Evolutionary conservation across 2,797 vertebrate genomes (phyloP), one percentile per base, ranked within the genome.

Genomic region (Kryptolebias ocellatus): DNA sequence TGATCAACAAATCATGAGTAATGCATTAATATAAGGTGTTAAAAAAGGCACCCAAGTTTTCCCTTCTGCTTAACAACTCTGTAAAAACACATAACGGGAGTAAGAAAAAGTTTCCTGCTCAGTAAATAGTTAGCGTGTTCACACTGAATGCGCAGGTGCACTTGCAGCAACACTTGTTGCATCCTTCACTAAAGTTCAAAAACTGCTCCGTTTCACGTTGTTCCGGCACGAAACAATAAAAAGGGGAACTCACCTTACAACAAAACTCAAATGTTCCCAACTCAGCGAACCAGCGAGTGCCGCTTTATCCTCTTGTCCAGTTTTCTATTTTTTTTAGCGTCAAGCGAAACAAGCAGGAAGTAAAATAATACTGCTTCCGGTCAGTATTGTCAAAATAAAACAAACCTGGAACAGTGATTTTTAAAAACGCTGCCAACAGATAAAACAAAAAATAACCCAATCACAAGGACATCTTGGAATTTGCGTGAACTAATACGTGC

Each of bases 121-220:
- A 15, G 51, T 68, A 45, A 18, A 11, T 61, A 2, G 69, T 60
- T 2, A 34, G 61, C 44, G 17, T 34, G 20, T 12, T 39, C 37
- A 12, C 37, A 10, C 5, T 8, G 18, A 0, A 12, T n/a, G 70
- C 50, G 51, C 87, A 89, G 81, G 86, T 89, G 80, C 42, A 28
- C 10, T 0, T 5, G 4, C 12, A 0, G 1, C 9, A 4, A 1
- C 60, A 69, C 60, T 63, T 74, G 58, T 70, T 70, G 47, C 59
- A 49, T 64, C 29, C 17, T 29, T 29, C 8, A 14, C 0, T 3
- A 4, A 9, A 0, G 5, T 10, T 2, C 0, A 57, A 27, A 64
- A 57, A 8, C 49, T 31, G 8, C 49, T 60, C 0, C 9, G 2
- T 15, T 18, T 27, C 37, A 8, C 10, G 4, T 4, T 15, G 11